These are phyloP conservation scores for Gryon sp. DNA, from an alignment of 1,140 invertebrate species.

Conservation along the genomic window DNA sequence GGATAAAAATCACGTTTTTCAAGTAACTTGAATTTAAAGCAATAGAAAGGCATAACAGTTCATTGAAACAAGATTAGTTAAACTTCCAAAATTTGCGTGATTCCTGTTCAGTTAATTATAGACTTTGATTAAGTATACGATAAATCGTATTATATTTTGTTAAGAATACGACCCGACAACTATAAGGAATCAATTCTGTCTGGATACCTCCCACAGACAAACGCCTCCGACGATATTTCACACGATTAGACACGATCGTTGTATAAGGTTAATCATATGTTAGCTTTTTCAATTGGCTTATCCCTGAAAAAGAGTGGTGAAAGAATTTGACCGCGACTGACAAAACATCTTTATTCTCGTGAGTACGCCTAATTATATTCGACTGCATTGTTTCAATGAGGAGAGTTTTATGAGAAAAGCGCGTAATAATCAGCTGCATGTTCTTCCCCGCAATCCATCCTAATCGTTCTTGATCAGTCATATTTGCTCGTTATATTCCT, in stretches of 20 bases:
- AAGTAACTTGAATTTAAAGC: too few relatives aligned
- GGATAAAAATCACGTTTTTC: too few relatives aligned
- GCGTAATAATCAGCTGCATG: not conserved
- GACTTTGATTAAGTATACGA: too few relatives aligned
- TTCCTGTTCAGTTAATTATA: not conserved
- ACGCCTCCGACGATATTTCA: conserved; percentile 42
- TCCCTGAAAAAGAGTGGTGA: not conserved
- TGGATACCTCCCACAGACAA: conserved; percentile 36
- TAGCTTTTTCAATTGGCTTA: conserved; percentile 46
- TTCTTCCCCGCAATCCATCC: conserved; percentile 19
- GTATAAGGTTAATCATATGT: conserved; percentile 36
- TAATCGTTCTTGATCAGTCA: conserved; percentile 34
- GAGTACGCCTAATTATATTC: conserved; percentile 3
- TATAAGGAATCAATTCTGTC: conserved; percentile 27
- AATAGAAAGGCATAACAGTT: too few relatives aligned
- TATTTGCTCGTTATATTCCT: conserved; percentile 29
- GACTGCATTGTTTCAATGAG: not conserved
- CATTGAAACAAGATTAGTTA: too few relatives aligned
- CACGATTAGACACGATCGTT: conserved; percentile 44
- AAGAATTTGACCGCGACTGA: conserved; percentile 24
- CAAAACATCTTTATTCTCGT: conserved; percentile 34
- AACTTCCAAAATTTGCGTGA: too few relatives aligned
- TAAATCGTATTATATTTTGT: not conserved
- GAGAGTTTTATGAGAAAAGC: too few relatives aligned
- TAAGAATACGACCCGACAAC: not conserved